Base-by-base conservation (phyloP, 2,888 invertebrate genomes). In the Ethmia dodecea region DNA sequence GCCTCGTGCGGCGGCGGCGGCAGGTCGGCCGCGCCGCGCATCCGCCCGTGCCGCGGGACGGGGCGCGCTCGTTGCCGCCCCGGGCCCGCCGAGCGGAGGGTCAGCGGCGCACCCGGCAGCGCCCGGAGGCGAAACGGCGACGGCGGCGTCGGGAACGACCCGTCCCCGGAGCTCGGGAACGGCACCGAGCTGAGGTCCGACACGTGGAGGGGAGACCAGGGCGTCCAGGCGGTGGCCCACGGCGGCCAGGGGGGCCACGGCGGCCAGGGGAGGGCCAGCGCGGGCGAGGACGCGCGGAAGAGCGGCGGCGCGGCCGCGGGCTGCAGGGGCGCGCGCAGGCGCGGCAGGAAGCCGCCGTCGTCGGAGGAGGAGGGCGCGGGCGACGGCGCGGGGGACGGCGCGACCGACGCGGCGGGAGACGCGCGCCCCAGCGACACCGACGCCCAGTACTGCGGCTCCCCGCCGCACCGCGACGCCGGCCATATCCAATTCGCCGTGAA, bases 161-260 rank as follows among this genome's bases (percentile, higher is more conserved):
- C 89, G 58, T 93, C 94, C 5, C 90, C 93, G 12, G 94, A 93
- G 55, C 93, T 93, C 28, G 94, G 92, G 60, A 91, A 92, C 30
- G 92, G 90, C 40, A 96, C 95, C 27, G 95, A 95, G 78, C 95
- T 95, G 55, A 96, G 89, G 77, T 96, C 95, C 66, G 93, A 94
- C 60, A 94, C 93, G 80, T 94, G 94, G 42, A 92, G 87, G 35
- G 92, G 90, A 11, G 92, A 90, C 88, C 92, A 92, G 37, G 93
- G 92, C 3, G 92, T 88, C 65, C 89, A 88, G 36, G 89, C 79
- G 55, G 90, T 88, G 41, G 87, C 80, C 69, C 90, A 90, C 26
- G 92, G 91, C 3, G 92, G 91, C 77, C 92, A 56, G 80, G 90
- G 71, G 78, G 91, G 60, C 92, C 89, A 67, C 78, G 78, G 69